phyloP scores from a whole-genome alignment of 2,113 vertebrate genomes.

The Vicugna pacos region DNA sequence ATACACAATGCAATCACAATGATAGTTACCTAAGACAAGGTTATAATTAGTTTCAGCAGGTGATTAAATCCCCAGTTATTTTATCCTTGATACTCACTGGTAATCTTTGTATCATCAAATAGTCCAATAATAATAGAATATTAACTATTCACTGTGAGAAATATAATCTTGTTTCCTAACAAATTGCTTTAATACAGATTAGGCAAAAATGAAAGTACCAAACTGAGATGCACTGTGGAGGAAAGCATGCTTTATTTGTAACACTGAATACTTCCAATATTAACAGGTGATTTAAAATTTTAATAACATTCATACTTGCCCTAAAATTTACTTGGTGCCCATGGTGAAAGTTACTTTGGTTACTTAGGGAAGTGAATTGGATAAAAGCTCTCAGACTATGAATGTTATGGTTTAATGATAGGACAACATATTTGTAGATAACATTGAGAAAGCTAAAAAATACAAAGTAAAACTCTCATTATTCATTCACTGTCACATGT shows the following conservation, averaged over 20 bases:
- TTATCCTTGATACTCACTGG: background rate
- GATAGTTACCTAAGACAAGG: background rate
- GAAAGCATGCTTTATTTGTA: background rate
- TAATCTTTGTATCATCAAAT: background rate
- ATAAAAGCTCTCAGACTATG: background rate
- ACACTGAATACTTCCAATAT: background rate
- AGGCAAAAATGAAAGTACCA: background rate
- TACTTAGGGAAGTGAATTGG: background rate
- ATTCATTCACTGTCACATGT: background rate
- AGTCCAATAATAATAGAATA: background rate
- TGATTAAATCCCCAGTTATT: slow-evolving; percentile 20
- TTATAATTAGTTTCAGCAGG: background rate
- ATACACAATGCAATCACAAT: background rate
- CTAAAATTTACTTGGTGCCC: background rate
- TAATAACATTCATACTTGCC: background rate
- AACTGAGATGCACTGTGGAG: background rate
- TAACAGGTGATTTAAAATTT: background rate
- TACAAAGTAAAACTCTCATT: background rate
- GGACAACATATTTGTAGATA: too few species aligned
- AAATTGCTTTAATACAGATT: background rate
- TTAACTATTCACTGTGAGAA: background rate
- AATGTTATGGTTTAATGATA: background rate
- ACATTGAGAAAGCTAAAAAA: background rate
- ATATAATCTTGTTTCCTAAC: background rate
- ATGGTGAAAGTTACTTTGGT: background rate